Evolutionary conservation across 2,888 invertebrate genomes (phyloP), one percentile per base, ranked within the genome.

Genomic region (Dynastes grantii): DNA sequence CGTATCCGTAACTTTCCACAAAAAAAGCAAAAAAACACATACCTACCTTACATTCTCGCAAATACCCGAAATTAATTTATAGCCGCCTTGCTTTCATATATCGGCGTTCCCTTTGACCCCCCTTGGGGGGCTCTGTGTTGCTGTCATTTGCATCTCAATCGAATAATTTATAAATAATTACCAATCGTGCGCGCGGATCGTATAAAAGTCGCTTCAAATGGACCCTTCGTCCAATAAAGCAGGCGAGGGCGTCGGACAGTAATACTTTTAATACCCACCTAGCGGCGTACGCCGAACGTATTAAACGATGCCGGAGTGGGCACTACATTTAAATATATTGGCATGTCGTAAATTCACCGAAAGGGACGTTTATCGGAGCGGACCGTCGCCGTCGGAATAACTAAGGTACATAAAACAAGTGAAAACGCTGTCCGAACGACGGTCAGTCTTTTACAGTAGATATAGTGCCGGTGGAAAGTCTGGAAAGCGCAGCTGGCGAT

Each of bases 261-360:
- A 71, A 75, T 61, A 75, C 61, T 61, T 75, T 75, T 61, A 75
- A 61, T 61, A 61, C 73, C 61, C 45, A 27, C 73, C 73, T 61
- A 75, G 45, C 16, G 51, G 13, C 61, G 37, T 71, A 37, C 61
- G 45, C 16, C 73, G 27, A 45, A 61, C 61, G 16, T 75, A 75
- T 75, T 75, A 61, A 75, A 75, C 58, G 73, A 63, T 49, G 61
- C 61, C 61, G 16, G 29, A 75, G 73, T 49, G 61, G 73, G 73
- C 73, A 75, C 73, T 61, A 49, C 73, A 75, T 75, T 75, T 75
- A 75, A 75, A 75, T 75, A 75, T 75, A 75, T 75, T 75, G 73
- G 61, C 58, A 61, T 45, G 61, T 40, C 73, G 73, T 75, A 75
- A 75, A 75, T 75, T 75, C 45, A 61, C 73, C 27, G 73, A 61